Evolutionary conservation across 2,113 vertebrate genomes (phyloP).

Genomic region (Lepus timidus): DNA sequence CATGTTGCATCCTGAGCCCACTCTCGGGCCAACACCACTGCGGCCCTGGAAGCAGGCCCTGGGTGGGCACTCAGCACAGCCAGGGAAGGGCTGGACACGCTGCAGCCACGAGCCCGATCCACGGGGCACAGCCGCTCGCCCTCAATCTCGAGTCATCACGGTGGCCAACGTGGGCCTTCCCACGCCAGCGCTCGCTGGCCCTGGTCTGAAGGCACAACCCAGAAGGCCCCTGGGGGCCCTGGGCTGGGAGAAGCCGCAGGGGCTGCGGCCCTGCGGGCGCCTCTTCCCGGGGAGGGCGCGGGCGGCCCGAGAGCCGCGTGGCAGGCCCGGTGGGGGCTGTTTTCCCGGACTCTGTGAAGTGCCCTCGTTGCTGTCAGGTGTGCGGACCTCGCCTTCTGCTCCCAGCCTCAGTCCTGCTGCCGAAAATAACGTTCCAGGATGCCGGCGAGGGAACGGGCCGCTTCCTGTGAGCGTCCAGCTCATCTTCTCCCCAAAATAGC

Average conservation of each 20-base stretch:
- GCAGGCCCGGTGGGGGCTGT: background rate
- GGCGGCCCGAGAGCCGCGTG: no score
- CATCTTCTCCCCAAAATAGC: constrained; percentile 91
- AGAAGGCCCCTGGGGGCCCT: background rate
- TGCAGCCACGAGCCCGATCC: no score
- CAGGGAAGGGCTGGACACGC: no score
- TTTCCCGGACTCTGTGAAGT: constrained; percentile 72
- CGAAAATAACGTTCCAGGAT: constrained; percentile 92
- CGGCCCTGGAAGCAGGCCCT: background rate
- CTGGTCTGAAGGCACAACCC: no score
- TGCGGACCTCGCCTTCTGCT: constrained; percentile 87
- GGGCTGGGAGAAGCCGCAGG: no score
- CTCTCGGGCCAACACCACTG: background rate
- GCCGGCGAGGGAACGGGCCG: constrained; percentile 87
- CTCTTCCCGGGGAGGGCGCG: no score
- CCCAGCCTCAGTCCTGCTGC: constrained; percentile 88
- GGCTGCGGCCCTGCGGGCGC: background rate
- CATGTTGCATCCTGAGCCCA: background rate
- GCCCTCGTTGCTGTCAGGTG: constrained; percentile 85
- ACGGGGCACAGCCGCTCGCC: no score
- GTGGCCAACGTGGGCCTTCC: no score
- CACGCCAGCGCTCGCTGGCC: no score
- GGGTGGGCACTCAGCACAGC: background rate
- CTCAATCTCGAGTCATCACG: no score
- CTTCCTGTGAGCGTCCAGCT: constrained; percentile 90